Evolutionary conservation across 1,140 invertebrate species (phyloP), one percentile per base, ranked within the genome.

Genomic region (Euglossa dilemma): DNA sequence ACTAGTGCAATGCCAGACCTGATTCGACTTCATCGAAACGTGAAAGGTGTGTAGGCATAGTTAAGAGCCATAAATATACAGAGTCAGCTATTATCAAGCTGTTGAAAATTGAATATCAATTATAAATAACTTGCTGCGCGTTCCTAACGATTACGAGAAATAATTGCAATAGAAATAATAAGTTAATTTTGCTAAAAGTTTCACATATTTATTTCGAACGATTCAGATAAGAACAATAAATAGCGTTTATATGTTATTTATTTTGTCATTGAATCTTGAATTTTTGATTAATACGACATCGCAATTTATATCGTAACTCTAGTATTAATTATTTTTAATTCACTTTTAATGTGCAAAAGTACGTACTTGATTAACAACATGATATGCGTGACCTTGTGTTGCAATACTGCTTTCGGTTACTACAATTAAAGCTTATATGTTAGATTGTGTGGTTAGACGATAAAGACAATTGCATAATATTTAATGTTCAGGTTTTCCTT

Each of bases 1-100:
- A 0, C 6, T 36, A 23, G 6, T 74, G 23, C 56, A 59, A 73
- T 57, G 9, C 12, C 52, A 57, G 5, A 59, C 6, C 8, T 52
- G 28, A 5, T 57, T n/a, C 11, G 47, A 23, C 25, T 76, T 64
- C 20, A 45, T 73, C 56, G 23, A 74, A 80, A 80, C 59, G n/a
- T 74, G 70, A 80, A 74, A 66, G 36, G 50, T 74, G 50, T 16
- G 14, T 12, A 73, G 12, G 20, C 7, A 28, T 36, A 23, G 3
- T 66, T n/a, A 47, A 74, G 36, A 64, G 5, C 8, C n/a, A 45
- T 23, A 59, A 61, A 61, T 6, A 47, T 25, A 57, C 11, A n/a
- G 36, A 66, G n/a, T 74, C n/a, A 64, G 23, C 18, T 80, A 45
- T 73, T 56, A 80, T 74, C 36, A n/a, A 28, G 43, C 2, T 54